Evolutionary conservation across 2,113 vertebrate genomes (phyloP).

Genomic region (Vulpes lagopus): DNA sequence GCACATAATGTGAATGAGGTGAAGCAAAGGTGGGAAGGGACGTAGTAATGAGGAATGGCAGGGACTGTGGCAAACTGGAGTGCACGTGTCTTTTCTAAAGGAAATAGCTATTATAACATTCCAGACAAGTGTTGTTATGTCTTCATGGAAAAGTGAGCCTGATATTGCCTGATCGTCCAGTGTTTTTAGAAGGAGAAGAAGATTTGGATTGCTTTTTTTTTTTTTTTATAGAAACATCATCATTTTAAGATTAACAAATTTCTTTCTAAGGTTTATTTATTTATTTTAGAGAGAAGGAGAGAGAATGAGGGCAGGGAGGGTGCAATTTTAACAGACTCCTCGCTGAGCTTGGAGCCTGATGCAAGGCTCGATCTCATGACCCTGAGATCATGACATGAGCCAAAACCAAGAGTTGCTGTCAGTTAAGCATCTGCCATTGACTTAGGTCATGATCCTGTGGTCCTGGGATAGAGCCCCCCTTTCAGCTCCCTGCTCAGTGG

Average conservation of each 20-base stretch:
- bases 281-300: not conserved
- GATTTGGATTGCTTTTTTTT: not conserved
- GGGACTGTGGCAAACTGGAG: not conserved
- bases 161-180: not conserved
- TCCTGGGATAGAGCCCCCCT: too few species aligned
- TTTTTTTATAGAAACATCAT: not conserved
- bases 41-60: not conserved
- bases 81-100: not conserved
- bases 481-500: too few species aligned
- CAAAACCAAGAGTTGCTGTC: not conserved
- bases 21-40: not conserved
- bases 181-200: not conserved
- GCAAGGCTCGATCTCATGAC: not conserved
- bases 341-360: not conserved
- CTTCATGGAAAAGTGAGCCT: not conserved
- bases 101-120: not conserved
- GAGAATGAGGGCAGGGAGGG: not conserved
- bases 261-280: not conserved
- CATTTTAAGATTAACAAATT: not conserved
- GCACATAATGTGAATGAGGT: not conserved
- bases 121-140: not conserved
- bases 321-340: not conserved
- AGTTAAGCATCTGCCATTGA: too few species aligned
- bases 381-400: not conserved
- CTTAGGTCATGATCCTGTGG: too few species aligned